A percentile compares a stretch with the other conserved stretches of the same genome.
phyloP scores from a whole-genome alignment of 1,140 invertebrate species.

The Asobara japonica region DNA sequence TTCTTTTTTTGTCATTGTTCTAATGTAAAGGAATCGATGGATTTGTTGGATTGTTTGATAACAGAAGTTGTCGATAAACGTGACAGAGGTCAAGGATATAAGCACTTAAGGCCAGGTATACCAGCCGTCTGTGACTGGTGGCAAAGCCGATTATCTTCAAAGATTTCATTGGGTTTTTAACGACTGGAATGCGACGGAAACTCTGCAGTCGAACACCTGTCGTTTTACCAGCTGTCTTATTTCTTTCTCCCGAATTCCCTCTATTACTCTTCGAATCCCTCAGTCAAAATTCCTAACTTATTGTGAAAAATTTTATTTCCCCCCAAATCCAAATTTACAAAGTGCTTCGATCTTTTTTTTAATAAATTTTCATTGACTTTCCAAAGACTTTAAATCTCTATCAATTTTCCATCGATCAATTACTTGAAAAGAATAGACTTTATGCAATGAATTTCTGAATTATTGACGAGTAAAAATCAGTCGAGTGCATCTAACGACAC shows the following conservation, averaged over 20 bases:
- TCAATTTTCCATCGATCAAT: no score
- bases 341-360: no score
- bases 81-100: background rate
- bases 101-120: background rate
- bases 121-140: background rate
- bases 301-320: background rate
- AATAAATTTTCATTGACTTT: no score
- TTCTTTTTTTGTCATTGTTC: no score
- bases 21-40: no score
- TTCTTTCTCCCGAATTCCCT: constrained; percentile 1
- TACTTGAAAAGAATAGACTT: no score
- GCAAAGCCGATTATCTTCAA: constrained; percentile 11
- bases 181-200: background rate
- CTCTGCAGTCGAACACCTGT: constrained; percentile 6
- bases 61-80: background rate
- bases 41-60: background rate
- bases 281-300: background rate
- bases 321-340: no score
- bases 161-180: constrained; percentile 7
- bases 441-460: background rate
- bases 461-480: background rate
- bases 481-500: background rate
- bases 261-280: background rate
- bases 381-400: no score
- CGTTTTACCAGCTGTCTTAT: constrained; percentile 6